Evolutionary conservation across 1,140 invertebrate species (phyloP), one percentile per base, ranked within the genome.

Genomic region (Onthophagus taurus): DNA sequence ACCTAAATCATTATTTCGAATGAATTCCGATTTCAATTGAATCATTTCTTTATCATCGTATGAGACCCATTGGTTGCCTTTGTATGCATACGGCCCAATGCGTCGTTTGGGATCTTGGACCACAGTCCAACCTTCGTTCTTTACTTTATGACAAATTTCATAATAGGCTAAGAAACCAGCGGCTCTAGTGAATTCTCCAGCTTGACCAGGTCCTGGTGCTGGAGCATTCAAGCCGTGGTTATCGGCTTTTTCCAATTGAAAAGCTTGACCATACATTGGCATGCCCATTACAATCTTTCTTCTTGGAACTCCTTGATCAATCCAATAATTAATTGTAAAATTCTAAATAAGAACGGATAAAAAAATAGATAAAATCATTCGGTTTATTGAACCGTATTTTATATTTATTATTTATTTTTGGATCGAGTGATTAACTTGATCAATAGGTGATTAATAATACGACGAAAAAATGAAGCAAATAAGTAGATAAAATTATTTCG

Each of bases 231-330:
- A 59, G 0, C 77, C 82, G 52, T 80, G 73, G 11, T 77, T 72
- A 11, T 65, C 70, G 6, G 66, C 59, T 20, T 67, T 65, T 31
- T 67, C 66, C 13, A 87, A 60, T 0, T 79, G 78, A 56, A 92
- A 93, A 1, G 85, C 80, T 60, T 91, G 86, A 0, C 89, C 89
- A 58, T 93, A 94, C n/a, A 89, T 61, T 1, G 88, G 89, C 74
- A 93, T 85, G 37, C 89, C 89, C 78, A 93, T 81, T 0, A 91
- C 76, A 11, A 93, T 71, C 51, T 85, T 92, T 14, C 80, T 75
- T 0, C 78, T 67, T 3, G 83, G 80, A 1, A 85, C 83, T 14
- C 89, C 89, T 54, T 86, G 77, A 2, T 78, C 72, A 16, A 91
- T 85, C 87, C 88, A 91, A 60, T 91, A 90, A 53, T 89, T 81